Evolutionary conservation across 2,113 vertebrate genomes (phyloP).

Genomic region (Ancistrus triradiatus): DNA sequence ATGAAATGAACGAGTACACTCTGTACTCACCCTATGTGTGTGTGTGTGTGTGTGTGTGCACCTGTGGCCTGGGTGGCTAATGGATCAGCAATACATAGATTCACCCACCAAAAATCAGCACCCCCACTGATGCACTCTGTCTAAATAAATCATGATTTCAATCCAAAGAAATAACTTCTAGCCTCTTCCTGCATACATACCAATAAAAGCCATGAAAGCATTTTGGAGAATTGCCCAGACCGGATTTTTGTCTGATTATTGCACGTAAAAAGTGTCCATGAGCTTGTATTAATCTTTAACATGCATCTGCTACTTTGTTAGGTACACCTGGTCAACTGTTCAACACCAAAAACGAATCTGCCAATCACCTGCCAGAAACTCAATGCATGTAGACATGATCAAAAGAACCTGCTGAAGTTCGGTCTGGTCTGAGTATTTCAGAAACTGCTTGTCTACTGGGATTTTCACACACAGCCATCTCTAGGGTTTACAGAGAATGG

Average conservation of each 20-base stretch:
- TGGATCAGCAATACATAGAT: slow-evolving; percentile 1
- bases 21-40: slow-evolving; percentile 35
- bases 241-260: neutral
- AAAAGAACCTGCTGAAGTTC: no score
- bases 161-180: neutral
- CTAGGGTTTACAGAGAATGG: no score
- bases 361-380: no score
- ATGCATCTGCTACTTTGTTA: no score
- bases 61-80: slow-evolving; percentile 29
- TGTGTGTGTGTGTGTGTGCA: slow-evolving; percentile 34
- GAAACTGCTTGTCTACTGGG: no score
- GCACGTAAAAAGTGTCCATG: neutral
- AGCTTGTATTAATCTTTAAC: no score
- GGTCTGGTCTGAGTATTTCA: no score
- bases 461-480: no score
- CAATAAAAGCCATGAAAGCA: neutral
- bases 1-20: slow-evolving; percentile 56
- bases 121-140: no score
- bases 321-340: no score
- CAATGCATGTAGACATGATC: no score
- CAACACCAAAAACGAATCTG: no score
- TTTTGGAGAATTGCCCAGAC: neutral
- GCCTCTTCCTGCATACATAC: neutral
- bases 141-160: slow-evolving; percentile 27
- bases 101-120: slow-evolving; percentile 13